phyloP scores from a whole-genome alignment of 2,888 invertebrate genomes.

The Coremacera marginata region DNA sequence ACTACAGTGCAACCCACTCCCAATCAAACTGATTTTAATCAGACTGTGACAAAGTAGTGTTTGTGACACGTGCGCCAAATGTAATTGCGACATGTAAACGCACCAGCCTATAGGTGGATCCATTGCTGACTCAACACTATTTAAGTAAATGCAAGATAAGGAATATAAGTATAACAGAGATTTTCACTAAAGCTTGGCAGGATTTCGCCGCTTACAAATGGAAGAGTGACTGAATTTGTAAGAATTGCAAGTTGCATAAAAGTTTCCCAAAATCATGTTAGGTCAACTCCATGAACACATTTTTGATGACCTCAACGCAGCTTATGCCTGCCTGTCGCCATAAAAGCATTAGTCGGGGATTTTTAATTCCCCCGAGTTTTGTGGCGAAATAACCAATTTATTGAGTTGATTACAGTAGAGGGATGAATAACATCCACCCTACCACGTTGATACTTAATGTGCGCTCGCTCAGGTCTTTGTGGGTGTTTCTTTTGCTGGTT shows the following conservation, averaged over 20 bases:
- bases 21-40: too few relatives aligned
- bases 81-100: background rate
- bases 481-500: background rate
- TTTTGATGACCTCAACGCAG: background rate
- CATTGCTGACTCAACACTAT: too few relatives aligned
- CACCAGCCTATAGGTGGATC: too few relatives aligned
- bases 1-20: too few relatives aligned
- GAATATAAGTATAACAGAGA: too few relatives aligned
- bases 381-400: background rate
- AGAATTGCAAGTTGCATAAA: too few relatives aligned
- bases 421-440: background rate
- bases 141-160: too few relatives aligned
- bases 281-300: background rate
- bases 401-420: constrained; percentile 9
- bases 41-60: too few relatives aligned
- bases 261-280: background rate
- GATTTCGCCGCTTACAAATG: background rate
- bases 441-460: background rate
- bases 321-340: constrained; percentile 3
- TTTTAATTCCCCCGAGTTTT: constrained; percentile 6
- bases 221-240: background rate
- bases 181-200: background rate
- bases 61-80: background rate
- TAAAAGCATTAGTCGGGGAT: constrained; percentile 6
- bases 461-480: background rate